Conservation (phyloP, 2,113 vertebrate genomes). For the Zosterops pallidus region DNA sequence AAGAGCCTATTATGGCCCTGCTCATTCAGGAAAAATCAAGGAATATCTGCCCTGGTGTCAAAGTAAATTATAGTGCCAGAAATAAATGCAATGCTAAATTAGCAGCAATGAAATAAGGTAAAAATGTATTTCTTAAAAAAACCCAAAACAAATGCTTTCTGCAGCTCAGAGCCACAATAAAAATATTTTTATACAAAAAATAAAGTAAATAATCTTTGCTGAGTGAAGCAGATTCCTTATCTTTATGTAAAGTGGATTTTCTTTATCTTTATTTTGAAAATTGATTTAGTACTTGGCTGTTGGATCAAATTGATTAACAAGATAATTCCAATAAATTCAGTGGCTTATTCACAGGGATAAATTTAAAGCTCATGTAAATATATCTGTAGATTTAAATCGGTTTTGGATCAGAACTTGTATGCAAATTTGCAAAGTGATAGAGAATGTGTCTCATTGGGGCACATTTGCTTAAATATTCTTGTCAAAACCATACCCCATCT, state of each 20-base stretch:
- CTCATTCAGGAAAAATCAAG: conserved; percentile 10
- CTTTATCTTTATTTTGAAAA: background rate
- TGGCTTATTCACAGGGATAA: conserved; percentile 15
- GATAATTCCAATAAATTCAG: background rate
- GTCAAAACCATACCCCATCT: conserved; percentile 36
- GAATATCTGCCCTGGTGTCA: background rate
- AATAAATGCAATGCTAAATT: background rate
- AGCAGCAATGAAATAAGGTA: background rate
- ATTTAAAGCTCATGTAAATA: conserved; percentile 17
- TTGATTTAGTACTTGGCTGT: background rate
- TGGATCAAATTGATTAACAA: conserved; percentile 18
- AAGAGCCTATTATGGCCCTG: background rate
- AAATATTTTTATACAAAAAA: background rate
- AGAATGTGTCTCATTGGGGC: background rate
- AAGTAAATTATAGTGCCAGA: background rate
- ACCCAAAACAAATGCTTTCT: background rate
- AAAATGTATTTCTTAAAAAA: background rate
- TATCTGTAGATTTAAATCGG: background rate
- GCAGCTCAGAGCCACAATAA: background rate
- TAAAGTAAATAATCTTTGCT: background rate
- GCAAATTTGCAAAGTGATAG: background rate
- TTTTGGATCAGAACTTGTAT: conserved; percentile 21
- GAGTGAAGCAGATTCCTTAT: background rate
- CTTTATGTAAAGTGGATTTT: background rate
- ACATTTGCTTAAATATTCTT: conserved; percentile 42